Conservation (phyloP, 2,888 invertebrate species). For the Podabrus alpinus region DNA sequence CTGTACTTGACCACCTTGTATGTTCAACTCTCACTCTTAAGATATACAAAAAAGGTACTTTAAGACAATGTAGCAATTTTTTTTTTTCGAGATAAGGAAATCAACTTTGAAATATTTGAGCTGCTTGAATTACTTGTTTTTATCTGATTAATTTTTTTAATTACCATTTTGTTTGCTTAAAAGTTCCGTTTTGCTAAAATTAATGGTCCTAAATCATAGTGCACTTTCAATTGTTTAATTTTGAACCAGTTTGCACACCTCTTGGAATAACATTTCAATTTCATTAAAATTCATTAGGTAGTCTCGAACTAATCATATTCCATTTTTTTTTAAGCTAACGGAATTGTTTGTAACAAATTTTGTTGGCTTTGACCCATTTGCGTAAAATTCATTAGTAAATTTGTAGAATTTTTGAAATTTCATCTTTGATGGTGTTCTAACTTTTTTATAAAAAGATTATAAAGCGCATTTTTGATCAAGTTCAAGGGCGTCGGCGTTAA, state of each 20-base stretch:
- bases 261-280: not conserved
- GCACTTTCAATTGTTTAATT: not conserved
- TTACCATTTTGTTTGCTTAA: not conserved
- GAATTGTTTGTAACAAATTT: not conserved
- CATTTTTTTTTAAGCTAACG: not conserved
- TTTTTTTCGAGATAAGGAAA: not conserved
- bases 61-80: not conserved
- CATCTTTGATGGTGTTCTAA: not conserved
- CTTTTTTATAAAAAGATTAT: not conserved
- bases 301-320: not conserved
- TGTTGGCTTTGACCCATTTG: not conserved
- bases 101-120: not conserved
- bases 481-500: not conserved
- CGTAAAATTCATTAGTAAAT: not conserved
- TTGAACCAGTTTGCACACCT: not conserved
- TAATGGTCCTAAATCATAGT: not conserved
- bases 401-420: not conserved
- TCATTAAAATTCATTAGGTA: not conserved
- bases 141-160: not conserved
- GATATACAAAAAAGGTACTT: not conserved
- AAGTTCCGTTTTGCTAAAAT: not conserved
- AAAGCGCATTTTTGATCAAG: not conserved
- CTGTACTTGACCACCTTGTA: slow-evolving; percentile 14
- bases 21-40: slow-evolving; percentile 1
- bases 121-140: not conserved